Conservation (phyloP, 2,113 vertebrate genomes). For the Halichoerus grypus region DNA sequence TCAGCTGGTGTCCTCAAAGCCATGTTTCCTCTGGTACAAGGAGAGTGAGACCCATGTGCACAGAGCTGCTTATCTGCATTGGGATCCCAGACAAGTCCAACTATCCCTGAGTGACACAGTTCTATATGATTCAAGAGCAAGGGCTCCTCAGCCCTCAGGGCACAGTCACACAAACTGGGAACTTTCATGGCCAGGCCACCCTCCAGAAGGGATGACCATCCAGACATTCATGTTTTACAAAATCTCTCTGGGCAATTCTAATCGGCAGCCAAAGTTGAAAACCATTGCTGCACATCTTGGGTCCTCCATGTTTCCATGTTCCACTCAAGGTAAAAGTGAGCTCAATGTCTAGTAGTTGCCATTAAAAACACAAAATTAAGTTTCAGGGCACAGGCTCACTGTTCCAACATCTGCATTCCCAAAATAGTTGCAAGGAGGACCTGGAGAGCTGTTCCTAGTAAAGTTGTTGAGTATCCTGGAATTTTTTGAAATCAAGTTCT, state of each 20-base stretch:
- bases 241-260: neutral
- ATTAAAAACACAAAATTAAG: conserved; percentile 25
- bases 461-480: neutral
- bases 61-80: neutral
- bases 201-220: neutral
- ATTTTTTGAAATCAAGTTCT: neutral
- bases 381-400: neutral
- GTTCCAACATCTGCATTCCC: neutral
- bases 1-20: neutral
- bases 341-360: neutral
- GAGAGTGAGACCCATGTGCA: neutral
- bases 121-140: neutral
- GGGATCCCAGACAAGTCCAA: neutral
- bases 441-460: neutral
- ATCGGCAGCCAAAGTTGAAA: neutral
- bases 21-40: neutral
- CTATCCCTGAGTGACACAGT: neutral
- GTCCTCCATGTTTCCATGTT: neutral
- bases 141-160: neutral
- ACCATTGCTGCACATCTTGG: neutral
- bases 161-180: neutral
- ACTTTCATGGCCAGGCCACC: neutral
- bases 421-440: neutral
- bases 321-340: neutral
- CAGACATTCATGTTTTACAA: neutral